Conservation (phyloP, 1,140 invertebrate species). For the Andricus grossulariae region DNA sequence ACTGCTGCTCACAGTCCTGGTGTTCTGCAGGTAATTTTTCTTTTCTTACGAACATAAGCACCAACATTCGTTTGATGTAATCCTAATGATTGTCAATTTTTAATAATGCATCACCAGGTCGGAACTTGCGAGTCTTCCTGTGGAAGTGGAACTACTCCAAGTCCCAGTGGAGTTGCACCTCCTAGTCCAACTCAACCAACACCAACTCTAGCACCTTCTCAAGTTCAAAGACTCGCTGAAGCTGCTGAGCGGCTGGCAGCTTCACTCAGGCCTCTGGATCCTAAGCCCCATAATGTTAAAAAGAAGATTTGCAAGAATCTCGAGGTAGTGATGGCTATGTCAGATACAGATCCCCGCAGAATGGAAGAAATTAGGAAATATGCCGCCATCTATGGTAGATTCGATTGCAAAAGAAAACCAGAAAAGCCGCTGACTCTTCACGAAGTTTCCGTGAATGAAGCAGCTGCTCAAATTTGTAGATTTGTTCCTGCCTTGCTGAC, state of each 20-base stretch:
- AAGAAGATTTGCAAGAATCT: constrained; percentile 95
- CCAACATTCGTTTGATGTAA: not conserved
- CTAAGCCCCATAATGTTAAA: constrained; percentile 92
- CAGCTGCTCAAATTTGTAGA: constrained; percentile 95
- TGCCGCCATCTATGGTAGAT: constrained; percentile 96
- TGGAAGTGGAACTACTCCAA: constrained; percentile 70
- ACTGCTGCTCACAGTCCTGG: constrained; percentile 68
- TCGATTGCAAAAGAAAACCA: constrained; percentile 96
- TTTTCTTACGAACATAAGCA: constrained; percentile 28
- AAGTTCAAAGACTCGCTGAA: constrained; percentile 88
- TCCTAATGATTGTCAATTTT: not conserved
- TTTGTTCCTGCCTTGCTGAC: constrained; percentile 93
- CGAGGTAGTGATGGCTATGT: constrained; percentile 93
- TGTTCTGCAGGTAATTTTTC: constrained; percentile 65
- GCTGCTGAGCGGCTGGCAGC: constrained; percentile 89
- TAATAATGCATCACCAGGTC: constrained; percentile 54
- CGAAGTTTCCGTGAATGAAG: constrained; percentile 98
- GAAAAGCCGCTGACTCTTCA: constrained; percentile 97
- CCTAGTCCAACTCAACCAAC: constrained; percentile 82
- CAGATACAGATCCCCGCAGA: constrained; percentile 88
- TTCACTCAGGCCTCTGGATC: constrained; percentile 89
- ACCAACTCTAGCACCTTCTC: constrained; percentile 87
- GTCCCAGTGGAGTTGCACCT: constrained; percentile 72
- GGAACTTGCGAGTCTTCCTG: constrained; percentile 72
- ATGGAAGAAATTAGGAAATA: constrained; percentile 97